Conservation (phyloP, 1,140 invertebrate species). For the Heliconius eleuchia region DNA sequence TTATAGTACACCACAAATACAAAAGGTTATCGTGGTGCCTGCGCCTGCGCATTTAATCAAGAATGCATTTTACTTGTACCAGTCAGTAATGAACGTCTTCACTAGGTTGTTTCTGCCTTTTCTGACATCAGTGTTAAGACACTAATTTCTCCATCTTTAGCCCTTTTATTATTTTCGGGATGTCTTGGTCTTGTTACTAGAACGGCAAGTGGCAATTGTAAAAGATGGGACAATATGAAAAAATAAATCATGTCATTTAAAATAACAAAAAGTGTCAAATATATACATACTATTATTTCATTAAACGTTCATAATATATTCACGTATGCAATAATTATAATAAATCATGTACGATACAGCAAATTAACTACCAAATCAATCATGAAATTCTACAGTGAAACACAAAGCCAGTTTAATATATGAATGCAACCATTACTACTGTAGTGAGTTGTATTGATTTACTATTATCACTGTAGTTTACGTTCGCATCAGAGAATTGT, state of each 20-base stretch:
- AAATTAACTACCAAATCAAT: conserved; percentile 9
- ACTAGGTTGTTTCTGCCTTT: too few species aligned
- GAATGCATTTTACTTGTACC: too few species aligned
- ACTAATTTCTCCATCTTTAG: too few species aligned
- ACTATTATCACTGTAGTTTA: conserved; percentile 9
- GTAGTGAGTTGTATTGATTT: neutral
- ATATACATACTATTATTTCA: neutral
- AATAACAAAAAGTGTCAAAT: neutral
- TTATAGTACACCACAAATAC: too few species aligned
- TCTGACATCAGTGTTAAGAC: too few species aligned
- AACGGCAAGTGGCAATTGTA: neutral
- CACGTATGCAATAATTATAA: conserved; percentile 5
- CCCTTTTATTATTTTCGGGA: too few species aligned
- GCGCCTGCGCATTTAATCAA: too few species aligned
- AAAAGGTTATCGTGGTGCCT: too few species aligned
- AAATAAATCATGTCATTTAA: neutral
- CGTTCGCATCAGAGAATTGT: neutral
- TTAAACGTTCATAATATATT: neutral
- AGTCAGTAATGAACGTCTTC: too few species aligned
- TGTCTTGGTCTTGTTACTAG: neutral
- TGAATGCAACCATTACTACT: neutral
- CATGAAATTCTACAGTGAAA: conserved; percentile 10
- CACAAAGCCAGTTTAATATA: neutral
- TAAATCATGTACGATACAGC: conserved; percentile 9
- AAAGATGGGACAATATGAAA: neutral